Conservation (phyloP, 2,888 invertebrate species). For the Stenodera caucasica region DNA sequence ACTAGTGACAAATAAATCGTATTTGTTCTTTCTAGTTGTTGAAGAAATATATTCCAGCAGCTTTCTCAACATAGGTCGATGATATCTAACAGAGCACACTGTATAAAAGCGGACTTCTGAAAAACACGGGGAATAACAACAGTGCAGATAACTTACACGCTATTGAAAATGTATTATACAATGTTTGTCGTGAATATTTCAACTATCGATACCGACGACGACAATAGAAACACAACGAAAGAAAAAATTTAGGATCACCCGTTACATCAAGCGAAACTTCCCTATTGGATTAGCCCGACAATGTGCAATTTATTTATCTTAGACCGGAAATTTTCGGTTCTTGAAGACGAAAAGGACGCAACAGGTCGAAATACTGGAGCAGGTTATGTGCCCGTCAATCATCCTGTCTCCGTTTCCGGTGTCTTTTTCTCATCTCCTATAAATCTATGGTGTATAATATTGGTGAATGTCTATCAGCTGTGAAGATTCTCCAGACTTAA, state of each 20-base stretch:
- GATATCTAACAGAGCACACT: slow-evolving; percentile 21
- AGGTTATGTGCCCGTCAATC: slow-evolving; percentile 38
- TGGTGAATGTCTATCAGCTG: slow-evolving; percentile 22
- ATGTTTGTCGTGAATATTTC: slow-evolving; percentile 6
- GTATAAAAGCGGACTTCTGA: slow-evolving; percentile 17
- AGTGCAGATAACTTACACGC: slow-evolving; percentile 29
- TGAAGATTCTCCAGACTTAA: slow-evolving; percentile 22
- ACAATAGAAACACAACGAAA: background rate
- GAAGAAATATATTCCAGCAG: slow-evolving; percentile 26
- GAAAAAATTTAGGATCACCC: background rate
- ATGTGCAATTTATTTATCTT: slow-evolving; percentile 30
- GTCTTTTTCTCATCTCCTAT: slow-evolving; percentile 24
- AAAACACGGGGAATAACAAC: slow-evolving; percentile 18
- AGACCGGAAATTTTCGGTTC: slow-evolving; percentile 35
- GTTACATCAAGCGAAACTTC: background rate
- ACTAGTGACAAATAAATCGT: slow-evolving; percentile 17
- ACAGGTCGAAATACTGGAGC: slow-evolving; percentile 41
- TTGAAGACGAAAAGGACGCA: slow-evolving; percentile 27
- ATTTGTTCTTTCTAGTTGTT: slow-evolving; percentile 6
- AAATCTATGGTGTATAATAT: background rate
- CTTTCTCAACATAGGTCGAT: slow-evolving; percentile 26
- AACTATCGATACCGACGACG: background rate
- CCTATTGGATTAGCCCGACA: background rate
- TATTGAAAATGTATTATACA: slow-evolving; percentile 23
- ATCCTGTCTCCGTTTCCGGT: slow-evolving; percentile 40